Evolutionary conservation across 2,888 invertebrate genomes (phyloP), one percentile per base, ranked within the genome.

Genomic region (Spisula subtruncata): DNA sequence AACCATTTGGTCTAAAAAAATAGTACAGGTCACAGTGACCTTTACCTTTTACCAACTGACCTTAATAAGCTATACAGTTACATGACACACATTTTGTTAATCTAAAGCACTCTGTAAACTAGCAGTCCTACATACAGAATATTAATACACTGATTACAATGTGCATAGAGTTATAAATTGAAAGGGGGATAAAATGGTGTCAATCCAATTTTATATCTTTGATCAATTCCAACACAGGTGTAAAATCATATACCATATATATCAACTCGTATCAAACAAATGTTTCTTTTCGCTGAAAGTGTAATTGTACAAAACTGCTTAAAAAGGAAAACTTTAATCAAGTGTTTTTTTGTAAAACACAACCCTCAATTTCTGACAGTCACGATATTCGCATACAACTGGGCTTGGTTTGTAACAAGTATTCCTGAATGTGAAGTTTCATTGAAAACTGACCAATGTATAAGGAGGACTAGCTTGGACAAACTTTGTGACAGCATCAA

Each of bases 211-310:
- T 18, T 75, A 75, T 32, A 8, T 75, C n/a, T n/a, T n/a, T 75
- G 14, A 35, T 75, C 32, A 75, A 32, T 35, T 75, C 75, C 75
- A 75, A 75, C 75, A 75, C 75, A 75, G 25, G 75, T 75, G 75
- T 35, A 75, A 32, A 35, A 75, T 16, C 10, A 35, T 75, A 75
- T 75, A 75, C 75, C 75, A 75, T 75, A 16, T 75, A 35, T 18
- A 32, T 75, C 35, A 35, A 75, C 32, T 16, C 35, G 29, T 75
- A 32, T 75, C 75, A 75, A 2, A 75, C 75, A 75, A 75, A 75
- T 75, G 75, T 75, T 75, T 75, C 75, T 35, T 18, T 75, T 75
- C 75, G n/a, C 75, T 75, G 75, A 75, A 75, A 75, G 1, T n/a
- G 60, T 66, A 66, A 66, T 66, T 66, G 60, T 66, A 66, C 60